Evolutionary conservation across 2,113 vertebrate species (phyloP).

Genomic region (Podocnemis expansa): DNA sequence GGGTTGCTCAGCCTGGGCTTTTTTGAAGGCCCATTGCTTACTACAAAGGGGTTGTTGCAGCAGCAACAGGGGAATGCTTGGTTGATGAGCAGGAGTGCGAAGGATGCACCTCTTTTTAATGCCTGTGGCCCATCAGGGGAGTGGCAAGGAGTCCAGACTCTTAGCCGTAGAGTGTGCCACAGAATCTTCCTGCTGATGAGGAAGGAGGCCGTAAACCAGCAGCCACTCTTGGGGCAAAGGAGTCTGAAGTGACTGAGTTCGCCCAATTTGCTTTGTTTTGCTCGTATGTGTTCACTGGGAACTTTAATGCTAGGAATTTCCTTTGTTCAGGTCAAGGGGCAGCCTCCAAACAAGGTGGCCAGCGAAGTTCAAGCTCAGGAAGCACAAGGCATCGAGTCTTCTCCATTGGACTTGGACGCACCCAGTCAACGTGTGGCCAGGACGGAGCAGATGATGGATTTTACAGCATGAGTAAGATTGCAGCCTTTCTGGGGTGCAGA

Average conservation of each 20-base stretch:
- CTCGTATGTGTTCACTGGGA: accelerated
- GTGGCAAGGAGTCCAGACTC: background rate
- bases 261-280: background rate
- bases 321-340: constrained; percentile 57
- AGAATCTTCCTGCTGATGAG: background rate
- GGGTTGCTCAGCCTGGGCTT: background rate
- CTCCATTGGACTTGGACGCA: constrained; percentile 77
- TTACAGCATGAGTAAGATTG: constrained; percentile 76
- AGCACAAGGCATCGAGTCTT: constrained; percentile 77
- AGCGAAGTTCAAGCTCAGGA: constrained; percentile 75
- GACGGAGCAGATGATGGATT: constrained; percentile 73
- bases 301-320: background rate
- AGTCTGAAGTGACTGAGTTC: background rate
- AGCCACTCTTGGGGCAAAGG: accelerated
- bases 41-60: background rate
- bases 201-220: background rate
- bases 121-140: background rate
- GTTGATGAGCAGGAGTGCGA: background rate
- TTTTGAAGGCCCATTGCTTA: background rate
- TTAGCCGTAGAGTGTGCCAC: background rate
- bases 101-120: background rate
- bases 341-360: constrained; percentile 75
- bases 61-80: too few relatives aligned
- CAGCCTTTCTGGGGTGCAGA: background rate
- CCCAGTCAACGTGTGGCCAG: constrained; percentile 79